Conservation (phyloP, 2,888 invertebrate species). For the Orgyia antiqua region DNA sequence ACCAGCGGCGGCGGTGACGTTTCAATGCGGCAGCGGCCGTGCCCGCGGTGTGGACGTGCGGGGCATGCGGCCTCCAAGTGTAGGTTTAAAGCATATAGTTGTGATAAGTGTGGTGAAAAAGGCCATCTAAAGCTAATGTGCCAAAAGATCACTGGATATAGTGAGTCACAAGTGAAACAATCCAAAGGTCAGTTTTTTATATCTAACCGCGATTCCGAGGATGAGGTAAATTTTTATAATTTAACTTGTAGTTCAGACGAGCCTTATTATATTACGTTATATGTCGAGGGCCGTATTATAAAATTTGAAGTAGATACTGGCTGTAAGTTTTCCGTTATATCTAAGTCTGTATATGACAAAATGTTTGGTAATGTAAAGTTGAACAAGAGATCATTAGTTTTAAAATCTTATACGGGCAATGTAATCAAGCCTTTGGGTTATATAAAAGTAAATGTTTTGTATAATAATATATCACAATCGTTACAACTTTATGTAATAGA, state of each 20-base stretch:
- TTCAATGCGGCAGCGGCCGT: constrained; percentile 5
- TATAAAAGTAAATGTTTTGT: not conserved
- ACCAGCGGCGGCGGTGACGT: not conserved
- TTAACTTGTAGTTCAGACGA: too few relatives aligned
- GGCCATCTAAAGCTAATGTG: constrained; percentile 9
- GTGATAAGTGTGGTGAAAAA: constrained; percentile 3
- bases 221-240: too few relatives aligned
- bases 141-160: too few relatives aligned
- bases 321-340: not conserved
- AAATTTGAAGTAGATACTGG: constrained; percentile 2
- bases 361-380: not conserved
- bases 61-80: not conserved
- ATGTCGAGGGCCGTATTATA: not conserved
- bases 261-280: constrained; percentile 2
- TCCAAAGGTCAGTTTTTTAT: too few relatives aligned
- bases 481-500: constrained; percentile 13
- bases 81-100: constrained; percentile 1
- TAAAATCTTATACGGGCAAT: not conserved
- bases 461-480: not conserved
- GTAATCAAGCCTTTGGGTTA: not conserved
- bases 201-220: too few relatives aligned
- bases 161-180: too few relatives aligned
- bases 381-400: not conserved
- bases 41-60: constrained; percentile 9
- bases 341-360: not conserved